Evolutionary conservation across 2,888 invertebrate genomes (phyloP).

Genomic region (Biston stratarius): DNA sequence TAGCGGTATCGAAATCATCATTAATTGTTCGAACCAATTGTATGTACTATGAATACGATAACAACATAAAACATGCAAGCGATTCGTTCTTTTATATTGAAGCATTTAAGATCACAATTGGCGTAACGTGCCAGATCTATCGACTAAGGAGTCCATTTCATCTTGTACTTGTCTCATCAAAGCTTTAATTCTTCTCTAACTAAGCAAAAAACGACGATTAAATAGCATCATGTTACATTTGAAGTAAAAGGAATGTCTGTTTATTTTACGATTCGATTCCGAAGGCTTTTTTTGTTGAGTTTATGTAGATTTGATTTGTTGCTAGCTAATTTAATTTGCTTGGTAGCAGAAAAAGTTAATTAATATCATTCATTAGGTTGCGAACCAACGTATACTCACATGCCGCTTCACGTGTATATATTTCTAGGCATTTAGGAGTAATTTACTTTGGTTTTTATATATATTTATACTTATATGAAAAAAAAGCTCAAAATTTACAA

Average conservation of each 20-base stretch:
- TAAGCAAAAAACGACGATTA: constrained; percentile 51
- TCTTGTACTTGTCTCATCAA: constrained; percentile 58
- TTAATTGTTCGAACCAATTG: constrained; percentile 74
- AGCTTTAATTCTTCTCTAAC: constrained; percentile 59
- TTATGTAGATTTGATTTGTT: constrained; percentile 35
- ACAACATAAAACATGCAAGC: constrained; percentile 44
- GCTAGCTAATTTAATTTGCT: constrained; percentile 43
- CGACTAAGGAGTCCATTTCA: constrained; percentile 32
- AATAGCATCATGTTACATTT: constrained; percentile 42
- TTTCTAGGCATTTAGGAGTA: background rate
- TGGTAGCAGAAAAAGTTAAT: constrained; percentile 19
- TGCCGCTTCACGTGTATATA: too few relatives aligned
- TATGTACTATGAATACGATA: constrained; percentile 49
- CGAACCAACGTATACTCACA: background rate
- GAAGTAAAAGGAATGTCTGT: constrained; percentile 45
- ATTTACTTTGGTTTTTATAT: background rate
- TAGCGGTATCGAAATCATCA: constrained; percentile 77
- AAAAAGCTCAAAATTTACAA: too few relatives aligned
- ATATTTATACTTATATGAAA: too few relatives aligned
- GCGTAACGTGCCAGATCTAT: constrained; percentile 4
- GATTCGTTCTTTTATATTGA: constrained; percentile 35
- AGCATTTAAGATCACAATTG: constrained; percentile 18
- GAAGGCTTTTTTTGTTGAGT: constrained; percentile 26
- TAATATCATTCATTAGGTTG: background rate
- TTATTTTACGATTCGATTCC: constrained; percentile 44